Evolutionary conservation across 2,113 vertebrate genomes (phyloP), one percentile per base, ranked within the genome.

Genomic region (Thinocorus orbignyianus): DNA sequence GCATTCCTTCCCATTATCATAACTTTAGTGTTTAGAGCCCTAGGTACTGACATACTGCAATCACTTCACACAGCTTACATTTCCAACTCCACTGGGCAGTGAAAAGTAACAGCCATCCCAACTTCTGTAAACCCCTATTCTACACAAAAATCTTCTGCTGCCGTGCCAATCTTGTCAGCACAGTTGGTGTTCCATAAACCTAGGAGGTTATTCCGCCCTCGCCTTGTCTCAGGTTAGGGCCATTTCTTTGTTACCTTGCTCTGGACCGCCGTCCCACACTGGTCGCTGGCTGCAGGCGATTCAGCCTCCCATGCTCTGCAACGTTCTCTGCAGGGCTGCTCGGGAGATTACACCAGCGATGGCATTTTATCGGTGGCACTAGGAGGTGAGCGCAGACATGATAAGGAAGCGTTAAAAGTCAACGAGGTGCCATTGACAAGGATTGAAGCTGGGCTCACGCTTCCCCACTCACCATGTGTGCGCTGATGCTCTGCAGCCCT

Each of bases 311-410:
- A 44, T 58, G 81, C 73, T 76, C 70, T 48, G 91, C 81, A 42
- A 7, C 11, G 22, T 51, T 89, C 69, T 44, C 81, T 22, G 90
- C 91, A 37, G 94, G 73, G 86, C 90, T 39, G 88, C 91, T 37
- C 54, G 20, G 93, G 92, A 89, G 84, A 91, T 92, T 87, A 46
- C 58, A 42, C 86, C 10, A 7, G 95, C 64, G 55, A 82, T 57
- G 97, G 97, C 94, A 98, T 98, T 98, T 98, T 97, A 98, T 98
- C 98, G 66, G 88, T 33, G 24, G 88, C 18, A 49, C 60, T 33
- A 48, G 7, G 96, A 96, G 96, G 96, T 89, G 84, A 95, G 93
- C 13, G 85, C 92, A 49, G 97, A 96, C 81, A 77, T 17, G 97
- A 97, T 95, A 97, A 98, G 74, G 79, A 97, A 65, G 97, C 70